Conservation (phyloP, 1,140 invertebrate genomes). For the Geopemphigus sp. region DNA sequence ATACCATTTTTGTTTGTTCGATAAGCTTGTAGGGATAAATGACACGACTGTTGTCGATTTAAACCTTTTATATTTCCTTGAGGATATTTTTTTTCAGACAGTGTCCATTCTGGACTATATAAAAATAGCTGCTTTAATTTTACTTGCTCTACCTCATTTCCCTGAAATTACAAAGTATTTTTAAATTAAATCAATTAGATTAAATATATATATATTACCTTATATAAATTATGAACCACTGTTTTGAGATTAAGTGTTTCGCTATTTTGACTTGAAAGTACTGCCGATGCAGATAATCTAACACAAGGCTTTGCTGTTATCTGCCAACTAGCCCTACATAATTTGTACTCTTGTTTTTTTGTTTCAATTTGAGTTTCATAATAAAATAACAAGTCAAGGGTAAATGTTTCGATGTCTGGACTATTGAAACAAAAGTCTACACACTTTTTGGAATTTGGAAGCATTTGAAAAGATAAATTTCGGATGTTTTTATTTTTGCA, state of each 20-base stretch:
- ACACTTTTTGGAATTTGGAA: conserved; percentile 30
- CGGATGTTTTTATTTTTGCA: conserved; percentile 37
- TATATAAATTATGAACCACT: conserved; percentile 34
- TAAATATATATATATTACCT: not conserved
- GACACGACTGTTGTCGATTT: conserved; percentile 34
- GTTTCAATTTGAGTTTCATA: conserved; percentile 38
- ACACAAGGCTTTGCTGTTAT: conserved; percentile 43
- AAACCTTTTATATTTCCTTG: conserved; percentile 19
- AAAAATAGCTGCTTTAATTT: conserved; percentile 34
- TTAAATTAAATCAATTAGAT: not conserved
- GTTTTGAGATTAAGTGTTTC: conserved; percentile 43
- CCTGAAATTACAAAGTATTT: conserved; percentile 35
- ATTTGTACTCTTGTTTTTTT: conserved; percentile 38
- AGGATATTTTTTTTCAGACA: conserved; percentile 30
- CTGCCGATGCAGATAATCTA: conserved; percentile 24
- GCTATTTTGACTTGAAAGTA: conserved; percentile 37
- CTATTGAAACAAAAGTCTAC: conserved; percentile 43
- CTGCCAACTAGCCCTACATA: conserved; percentile 34
- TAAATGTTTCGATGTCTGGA: conserved; percentile 32
- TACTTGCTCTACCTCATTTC: conserved; percentile 33
- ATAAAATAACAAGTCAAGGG: conserved; percentile 41
- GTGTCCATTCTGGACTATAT: conserved; percentile 21
- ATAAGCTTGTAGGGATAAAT: conserved; percentile 45
- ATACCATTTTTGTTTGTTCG: conserved; percentile 35
- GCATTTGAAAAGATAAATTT: conserved; percentile 10